phyloP scores from a whole-genome alignment of 2,113 vertebrate species.

The Heptranchias perlo region DNA sequence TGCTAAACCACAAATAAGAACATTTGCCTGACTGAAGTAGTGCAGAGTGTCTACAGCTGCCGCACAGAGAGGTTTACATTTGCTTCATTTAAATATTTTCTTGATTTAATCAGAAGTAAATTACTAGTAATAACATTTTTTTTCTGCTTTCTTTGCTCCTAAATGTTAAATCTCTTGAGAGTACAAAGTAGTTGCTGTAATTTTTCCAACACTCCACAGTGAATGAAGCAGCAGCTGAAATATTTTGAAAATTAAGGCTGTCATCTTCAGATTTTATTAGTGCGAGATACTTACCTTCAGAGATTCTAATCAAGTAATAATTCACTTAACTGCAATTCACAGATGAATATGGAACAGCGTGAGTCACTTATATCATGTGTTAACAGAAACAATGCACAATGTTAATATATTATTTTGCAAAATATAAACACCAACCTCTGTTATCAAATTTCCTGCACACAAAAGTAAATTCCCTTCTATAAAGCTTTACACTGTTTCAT shows the following conservation, averaged over 20 bases:
- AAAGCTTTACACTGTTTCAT: too few species aligned
- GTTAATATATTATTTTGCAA: not conserved
- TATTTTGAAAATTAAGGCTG: not conserved
- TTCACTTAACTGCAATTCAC: not conserved
- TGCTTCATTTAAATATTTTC: not conserved
- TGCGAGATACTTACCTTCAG: not conserved
- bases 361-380: not conserved
- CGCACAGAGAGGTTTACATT: not conserved
- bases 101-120: constrained; percentile 4
- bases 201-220: not conserved
- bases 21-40: not conserved
- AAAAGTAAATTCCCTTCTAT: not conserved
- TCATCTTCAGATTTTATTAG: not conserved
- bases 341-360: not conserved
- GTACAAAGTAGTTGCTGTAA: not conserved
- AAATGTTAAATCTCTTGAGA: not conserved
- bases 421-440: not conserved
- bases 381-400: not conserved
- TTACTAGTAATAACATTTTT: not conserved
- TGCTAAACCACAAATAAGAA: not conserved
- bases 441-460: not conserved
- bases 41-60: not conserved
- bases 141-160: not conserved
- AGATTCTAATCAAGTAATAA: not conserved
- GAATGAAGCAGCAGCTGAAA: not conserved